These are phyloP conservation scores for Metallyticus violacea DNA, from an alignment of 2,888 invertebrate genomes.

Conservation along the genomic window DNA sequence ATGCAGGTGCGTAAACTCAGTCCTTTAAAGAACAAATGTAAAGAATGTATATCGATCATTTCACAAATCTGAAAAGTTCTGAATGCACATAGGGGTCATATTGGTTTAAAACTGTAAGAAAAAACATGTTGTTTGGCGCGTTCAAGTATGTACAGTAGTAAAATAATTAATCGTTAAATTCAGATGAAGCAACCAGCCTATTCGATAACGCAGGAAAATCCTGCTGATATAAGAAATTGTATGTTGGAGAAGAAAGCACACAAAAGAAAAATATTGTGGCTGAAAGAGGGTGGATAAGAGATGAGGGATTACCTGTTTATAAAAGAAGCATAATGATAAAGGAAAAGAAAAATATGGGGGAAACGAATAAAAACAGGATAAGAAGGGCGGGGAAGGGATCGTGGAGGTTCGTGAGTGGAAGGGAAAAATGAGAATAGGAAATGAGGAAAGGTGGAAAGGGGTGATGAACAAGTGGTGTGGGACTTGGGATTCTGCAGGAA, in stretches of 20 bases:
- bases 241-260: not conserved
- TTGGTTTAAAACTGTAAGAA: too few relatives aligned
- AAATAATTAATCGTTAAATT: not conserved
- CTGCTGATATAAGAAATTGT: not conserved
- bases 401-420: not conserved
- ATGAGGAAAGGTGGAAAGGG: not conserved
- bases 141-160: not conserved
- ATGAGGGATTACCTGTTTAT: conserved; percentile 19
- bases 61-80: too few relatives aligned
- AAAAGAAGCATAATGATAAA: not conserved
- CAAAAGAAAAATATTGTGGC: not conserved
- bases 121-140: too few relatives aligned
- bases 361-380: conserved; percentile 12
- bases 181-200: not conserved
- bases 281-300: not conserved
- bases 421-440: not conserved
- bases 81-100: too few relatives aligned
- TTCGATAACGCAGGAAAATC: not conserved
- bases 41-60: too few relatives aligned
- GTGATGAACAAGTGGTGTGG: not conserved
- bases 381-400: not conserved
- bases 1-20: too few relatives aligned
- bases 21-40: too few relatives aligned
- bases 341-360: conserved; percentile 16
- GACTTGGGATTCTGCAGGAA: not conserved